These are phyloP conservation scores for Brachyhypopomus occidentalis DNA, from an alignment of 2,113 vertebrate genomes.

Conservation along the genomic window DNA sequence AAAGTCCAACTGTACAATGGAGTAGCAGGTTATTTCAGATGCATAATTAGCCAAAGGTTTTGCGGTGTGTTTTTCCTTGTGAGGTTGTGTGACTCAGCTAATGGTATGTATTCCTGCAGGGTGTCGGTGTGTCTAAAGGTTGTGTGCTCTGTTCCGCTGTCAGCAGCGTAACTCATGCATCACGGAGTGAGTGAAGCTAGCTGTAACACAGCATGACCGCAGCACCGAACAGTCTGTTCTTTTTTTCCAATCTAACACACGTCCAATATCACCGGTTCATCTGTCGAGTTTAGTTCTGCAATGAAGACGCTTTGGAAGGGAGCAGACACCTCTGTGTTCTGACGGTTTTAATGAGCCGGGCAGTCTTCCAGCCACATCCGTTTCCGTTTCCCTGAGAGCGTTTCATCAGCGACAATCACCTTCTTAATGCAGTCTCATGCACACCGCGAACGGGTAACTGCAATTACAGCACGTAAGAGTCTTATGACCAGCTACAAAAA, in stretches of 20 bases:
- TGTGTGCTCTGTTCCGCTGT: not conserved
- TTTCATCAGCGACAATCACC: not conserved
- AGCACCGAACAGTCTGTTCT: not conserved
- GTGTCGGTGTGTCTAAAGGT: not conserved
- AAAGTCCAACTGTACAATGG: slow-evolving; percentile 15
- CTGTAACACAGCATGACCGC: no score
- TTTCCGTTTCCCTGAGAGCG: not conserved
- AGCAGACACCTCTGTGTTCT: not conserved
- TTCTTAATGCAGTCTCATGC: slow-evolving; percentile 3
- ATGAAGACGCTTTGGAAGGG: not conserved
- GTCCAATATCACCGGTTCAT: not conserved
- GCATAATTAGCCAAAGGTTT: slow-evolving; percentile 15
- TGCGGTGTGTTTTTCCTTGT: slow-evolving; percentile 13
- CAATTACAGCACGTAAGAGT: not conserved
- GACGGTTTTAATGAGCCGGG: not conserved
- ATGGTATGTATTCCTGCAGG: not conserved
- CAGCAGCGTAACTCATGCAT: not conserved
- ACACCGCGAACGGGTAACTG: not conserved
- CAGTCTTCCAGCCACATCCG: not conserved
- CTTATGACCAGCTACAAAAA: slow-evolving; percentile 3
- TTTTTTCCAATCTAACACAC: not conserved
- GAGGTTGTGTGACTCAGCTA: not conserved
- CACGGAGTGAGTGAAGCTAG: not conserved
- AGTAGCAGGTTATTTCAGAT: not conserved
- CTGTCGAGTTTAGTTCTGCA: not conserved